phyloP scores from a whole-genome alignment of 2,888 invertebrate species.

The Aromia moschata region DNA sequence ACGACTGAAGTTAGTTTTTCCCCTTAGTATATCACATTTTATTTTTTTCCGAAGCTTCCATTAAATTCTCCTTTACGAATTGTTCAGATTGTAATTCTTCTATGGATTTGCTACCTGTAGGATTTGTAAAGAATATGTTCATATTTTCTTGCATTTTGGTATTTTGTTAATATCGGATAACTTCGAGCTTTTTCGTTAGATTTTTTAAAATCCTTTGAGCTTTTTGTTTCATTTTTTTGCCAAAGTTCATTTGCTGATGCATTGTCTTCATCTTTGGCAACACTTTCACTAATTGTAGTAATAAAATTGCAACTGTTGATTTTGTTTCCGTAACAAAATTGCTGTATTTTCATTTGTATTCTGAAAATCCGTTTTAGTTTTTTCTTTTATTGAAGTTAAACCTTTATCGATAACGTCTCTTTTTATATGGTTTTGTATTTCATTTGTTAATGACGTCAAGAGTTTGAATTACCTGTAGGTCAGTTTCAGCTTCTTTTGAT shows the following conservation, averaged over 20 bases:
- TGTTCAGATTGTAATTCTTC: conserved; percentile 22
- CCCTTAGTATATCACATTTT: conserved; percentile 12
- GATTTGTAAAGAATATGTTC: conserved; percentile 13
- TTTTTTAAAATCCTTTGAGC: conserved; percentile 1
- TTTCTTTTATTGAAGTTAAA: background rate
- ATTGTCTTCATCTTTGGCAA: background rate
- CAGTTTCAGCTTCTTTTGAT: background rate
- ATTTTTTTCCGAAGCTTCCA: conserved; percentile 4
- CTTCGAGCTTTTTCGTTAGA: background rate
- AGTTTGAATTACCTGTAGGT: background rate
- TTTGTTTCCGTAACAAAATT: background rate
- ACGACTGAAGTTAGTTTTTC: background rate
- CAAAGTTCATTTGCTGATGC: background rate
- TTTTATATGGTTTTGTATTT: background rate
- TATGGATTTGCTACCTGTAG: conserved; percentile 7
- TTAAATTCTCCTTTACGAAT: conserved; percentile 11
- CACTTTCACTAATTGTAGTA: background rate
- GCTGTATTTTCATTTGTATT: background rate
- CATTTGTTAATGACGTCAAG: background rate
- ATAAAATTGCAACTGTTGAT: background rate
- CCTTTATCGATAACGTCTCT: conserved; percentile 1
- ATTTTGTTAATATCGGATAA: conserved; percentile 5
- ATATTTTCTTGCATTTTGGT: conserved; percentile 10
- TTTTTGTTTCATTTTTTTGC: background rate
- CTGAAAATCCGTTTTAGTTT: conserved; percentile 3